Percentiles rank a stretch among this genome's conserved stretches.
phyloP scores from a whole-genome alignment of 2,888 invertebrate genomes.

The Drosophila kanekoi region DNA sequence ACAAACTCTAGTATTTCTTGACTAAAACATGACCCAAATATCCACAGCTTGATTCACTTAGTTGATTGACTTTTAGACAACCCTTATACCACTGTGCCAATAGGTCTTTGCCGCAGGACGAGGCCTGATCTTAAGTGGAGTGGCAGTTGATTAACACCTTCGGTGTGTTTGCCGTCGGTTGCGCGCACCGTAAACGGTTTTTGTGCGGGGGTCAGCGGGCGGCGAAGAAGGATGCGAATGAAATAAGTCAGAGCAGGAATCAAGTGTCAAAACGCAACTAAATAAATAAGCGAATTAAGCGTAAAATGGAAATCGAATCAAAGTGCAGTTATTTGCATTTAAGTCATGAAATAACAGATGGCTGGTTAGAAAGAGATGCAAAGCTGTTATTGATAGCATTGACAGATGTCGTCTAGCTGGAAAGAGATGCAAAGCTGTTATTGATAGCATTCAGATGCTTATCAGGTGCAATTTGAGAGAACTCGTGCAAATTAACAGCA shows the following conservation, averaged over 20 bases:
- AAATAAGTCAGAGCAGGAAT: slow-evolving; percentile 40
- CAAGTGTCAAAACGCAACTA: slow-evolving; percentile 59
- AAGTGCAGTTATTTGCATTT: not conserved
- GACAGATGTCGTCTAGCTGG: not conserved
- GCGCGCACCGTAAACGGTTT: slow-evolving; percentile 47
- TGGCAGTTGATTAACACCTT: slow-evolving; percentile 68
- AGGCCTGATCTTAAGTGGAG: slow-evolving; percentile 28
- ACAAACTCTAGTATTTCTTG: too few species aligned
- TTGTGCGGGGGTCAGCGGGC: slow-evolving; percentile 19
- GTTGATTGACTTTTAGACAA: not conserved
- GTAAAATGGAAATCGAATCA: slow-evolving; percentile 19
- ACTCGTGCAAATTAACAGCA: not conserved
- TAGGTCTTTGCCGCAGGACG: slow-evolving; percentile 17
- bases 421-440: not conserved
- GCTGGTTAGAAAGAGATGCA: not conserved
- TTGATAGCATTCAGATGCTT: slow-evolving; percentile 1
- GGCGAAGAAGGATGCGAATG: not conserved
- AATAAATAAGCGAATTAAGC: slow-evolving; percentile 61
- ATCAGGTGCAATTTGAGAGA: slow-evolving; percentile 4
- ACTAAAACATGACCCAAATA: too few species aligned
- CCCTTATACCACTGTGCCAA: slow-evolving; percentile 37
- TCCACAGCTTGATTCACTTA: too few species aligned
- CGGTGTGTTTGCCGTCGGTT: slow-evolving; percentile 26
- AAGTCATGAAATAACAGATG: slow-evolving; percentile 5
- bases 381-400: not conserved